Base-by-base conservation (phyloP, 1,140 invertebrate species). In the Megathymus violae region DNA sequence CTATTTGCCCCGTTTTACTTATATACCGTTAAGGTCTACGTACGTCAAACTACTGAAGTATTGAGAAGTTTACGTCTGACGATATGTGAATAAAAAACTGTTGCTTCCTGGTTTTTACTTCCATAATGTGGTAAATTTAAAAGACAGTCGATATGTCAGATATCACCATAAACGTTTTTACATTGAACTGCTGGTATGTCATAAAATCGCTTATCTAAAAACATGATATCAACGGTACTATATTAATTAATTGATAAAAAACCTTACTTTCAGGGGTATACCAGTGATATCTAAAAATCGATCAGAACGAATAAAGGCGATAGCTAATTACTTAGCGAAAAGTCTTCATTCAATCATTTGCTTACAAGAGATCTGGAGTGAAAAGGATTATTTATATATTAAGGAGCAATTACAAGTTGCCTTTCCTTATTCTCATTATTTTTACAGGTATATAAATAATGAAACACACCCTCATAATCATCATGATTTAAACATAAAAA, bases 321-420 rank as follows among this genome's bases (percentile, higher is more conserved):
- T 99, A 66, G 95, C 94, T 25, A 93, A 95, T 44, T 94, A 95
- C 73, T 84, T 99, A 41, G 80, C 89, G 7, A 91, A 85, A 14
- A 94, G 94, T 46, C 85, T 93, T 13, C 97, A 97, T 91, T 97
- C 98, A 88, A 93, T 99, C 74, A 95, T 98, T 1, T 97, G 97
- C 60, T 89, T 99, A 9, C 97, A 99, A 93, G 98, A 99, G 93
- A 94, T 99, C 83, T 99, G 97, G 97, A 93, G 93, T 54, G 92
- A 95, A 65, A 81, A 92, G 41, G 97, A 98, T 89, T 98, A 94
- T 89, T 87, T 95, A 66, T 91, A 92, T 65, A 93, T 97, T 14
- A 94, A 93, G 67, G 84, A 94, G 0, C 94, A 92, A 78, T 91
- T 94, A 1, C 82, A 92, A 36, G 80, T 79, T 59, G 87, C 91